Percentiles rank a stretch among this genome's conserved stretches.
Evolutionary conservation across 2,888 invertebrate species (phyloP).

Genomic region (Troglohyphantes excavatus): DNA sequence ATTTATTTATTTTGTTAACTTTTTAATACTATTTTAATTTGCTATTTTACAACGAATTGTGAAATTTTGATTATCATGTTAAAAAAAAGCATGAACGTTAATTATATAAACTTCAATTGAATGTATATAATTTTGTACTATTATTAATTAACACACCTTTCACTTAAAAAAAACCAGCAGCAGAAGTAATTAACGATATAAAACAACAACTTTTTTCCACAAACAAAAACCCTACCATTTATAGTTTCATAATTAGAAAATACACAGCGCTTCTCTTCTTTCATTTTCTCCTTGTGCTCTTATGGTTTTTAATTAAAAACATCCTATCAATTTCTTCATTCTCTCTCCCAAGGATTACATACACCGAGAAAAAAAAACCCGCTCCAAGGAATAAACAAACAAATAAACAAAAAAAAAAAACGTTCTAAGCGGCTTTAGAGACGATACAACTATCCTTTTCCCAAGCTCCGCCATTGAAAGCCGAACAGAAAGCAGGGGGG

Average conservation of each 20-base stretch:
- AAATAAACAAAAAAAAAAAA: neutral
- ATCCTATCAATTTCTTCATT: neutral
- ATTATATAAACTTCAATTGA: too few species aligned
- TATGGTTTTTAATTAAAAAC: neutral
- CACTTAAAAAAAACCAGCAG: too few species aligned
- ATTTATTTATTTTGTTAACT: too few species aligned
- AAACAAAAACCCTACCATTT: neutral
- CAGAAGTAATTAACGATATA: too few species aligned
- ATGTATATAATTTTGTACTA: too few species aligned
- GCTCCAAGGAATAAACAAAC: neutral
- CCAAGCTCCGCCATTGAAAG: constrained; percentile 71
- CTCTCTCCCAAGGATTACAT: neutral
- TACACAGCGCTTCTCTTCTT: neutral
- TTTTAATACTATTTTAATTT: too few species aligned
- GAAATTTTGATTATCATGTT: too few species aligned
- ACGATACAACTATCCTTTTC: constrained; percentile 6
- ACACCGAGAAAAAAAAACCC: neutral
- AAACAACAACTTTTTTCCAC: too few species aligned
- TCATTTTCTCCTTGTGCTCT: neutral
- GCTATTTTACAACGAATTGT: too few species aligned
- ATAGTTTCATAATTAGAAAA: neutral
- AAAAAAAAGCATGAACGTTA: too few species aligned
- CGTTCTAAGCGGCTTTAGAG: neutral
- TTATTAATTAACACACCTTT: too few species aligned
- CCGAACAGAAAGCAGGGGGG: constrained; percentile 49